These are phyloP conservation scores for Cynaeus angustus DNA, from an alignment of 2,888 invertebrate species.

Conservation along the genomic window DNA sequence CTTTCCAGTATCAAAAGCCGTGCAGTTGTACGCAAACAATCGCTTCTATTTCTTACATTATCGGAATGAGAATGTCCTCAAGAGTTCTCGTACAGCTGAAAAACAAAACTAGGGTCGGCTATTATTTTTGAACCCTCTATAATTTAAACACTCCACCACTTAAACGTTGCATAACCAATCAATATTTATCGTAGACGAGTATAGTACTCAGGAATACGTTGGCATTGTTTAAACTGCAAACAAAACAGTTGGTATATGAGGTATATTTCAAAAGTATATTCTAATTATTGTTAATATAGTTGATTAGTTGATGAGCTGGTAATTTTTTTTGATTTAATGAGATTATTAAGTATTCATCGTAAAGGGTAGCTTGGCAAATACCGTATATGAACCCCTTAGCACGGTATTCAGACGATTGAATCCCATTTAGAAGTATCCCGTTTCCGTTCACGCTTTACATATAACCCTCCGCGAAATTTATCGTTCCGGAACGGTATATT, in stretches of 20 bases:
- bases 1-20: too few relatives aligned
- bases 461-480: constrained; percentile 33
- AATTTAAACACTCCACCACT: constrained; percentile 43
- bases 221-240: not conserved
- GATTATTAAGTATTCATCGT: constrained; percentile 54
- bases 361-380: constrained; percentile 55
- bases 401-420: constrained; percentile 59
- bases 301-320: constrained; percentile 2
- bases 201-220: not conserved
- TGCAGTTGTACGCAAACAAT: constrained; percentile 20
- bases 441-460: constrained; percentile 50
- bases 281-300: not conserved
- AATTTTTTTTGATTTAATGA: constrained; percentile 49
- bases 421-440: constrained; percentile 53
- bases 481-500: not conserved
- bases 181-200: constrained; percentile 64
- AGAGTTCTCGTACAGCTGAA: constrained; percentile 43
- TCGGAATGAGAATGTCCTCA: constrained; percentile 36
- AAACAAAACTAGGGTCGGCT: constrained; percentile 50
- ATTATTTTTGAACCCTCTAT: constrained; percentile 48
- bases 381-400: constrained; percentile 58
- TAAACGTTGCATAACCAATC: constrained; percentile 62
- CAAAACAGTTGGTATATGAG: not conserved
- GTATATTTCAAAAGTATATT: too few relatives aligned
- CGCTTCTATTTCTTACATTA: constrained; percentile 37